Evolutionary conservation across 2,113 vertebrate species (phyloP).

Genomic region (Vombatus ursinus): DNA sequence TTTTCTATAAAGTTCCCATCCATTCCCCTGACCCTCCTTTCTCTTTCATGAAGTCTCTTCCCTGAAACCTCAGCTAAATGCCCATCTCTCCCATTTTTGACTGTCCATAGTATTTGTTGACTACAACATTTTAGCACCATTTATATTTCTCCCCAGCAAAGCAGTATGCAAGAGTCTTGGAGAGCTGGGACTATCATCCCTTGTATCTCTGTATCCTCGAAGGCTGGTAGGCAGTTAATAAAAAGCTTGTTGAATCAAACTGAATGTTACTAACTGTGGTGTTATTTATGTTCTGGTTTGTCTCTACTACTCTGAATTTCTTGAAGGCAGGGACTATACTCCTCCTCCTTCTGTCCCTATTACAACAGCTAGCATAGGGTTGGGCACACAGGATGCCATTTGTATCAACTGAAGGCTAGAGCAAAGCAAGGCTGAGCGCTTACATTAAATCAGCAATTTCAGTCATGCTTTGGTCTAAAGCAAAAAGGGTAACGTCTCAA

Average conservation of each 20-base stretch:
- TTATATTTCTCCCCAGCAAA: not conserved
- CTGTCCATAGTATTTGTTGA: not conserved
- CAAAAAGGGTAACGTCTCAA: not conserved
- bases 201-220: not conserved
- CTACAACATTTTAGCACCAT: not conserved
- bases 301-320: not conserved
- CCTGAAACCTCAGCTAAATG: not conserved
- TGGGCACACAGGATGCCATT: not conserved
- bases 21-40: not conserved
- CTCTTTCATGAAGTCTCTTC: not conserved
- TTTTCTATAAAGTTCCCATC: not conserved
- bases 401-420: not conserved
- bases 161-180: not conserved
- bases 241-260: not conserved
- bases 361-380: not conserved
- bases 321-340: not conserved
- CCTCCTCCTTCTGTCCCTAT: not conserved
- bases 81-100: not conserved
- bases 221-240: not conserved
- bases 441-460: not conserved
- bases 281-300: too few species aligned
- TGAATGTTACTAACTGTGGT: too few species aligned
- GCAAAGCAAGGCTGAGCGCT: not conserved
- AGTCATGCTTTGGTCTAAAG: accelerated
- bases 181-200: not conserved